Evolutionary conservation across 1,140 invertebrate species (phyloP).

Genomic region (Hirudo medicinalis): DNA sequence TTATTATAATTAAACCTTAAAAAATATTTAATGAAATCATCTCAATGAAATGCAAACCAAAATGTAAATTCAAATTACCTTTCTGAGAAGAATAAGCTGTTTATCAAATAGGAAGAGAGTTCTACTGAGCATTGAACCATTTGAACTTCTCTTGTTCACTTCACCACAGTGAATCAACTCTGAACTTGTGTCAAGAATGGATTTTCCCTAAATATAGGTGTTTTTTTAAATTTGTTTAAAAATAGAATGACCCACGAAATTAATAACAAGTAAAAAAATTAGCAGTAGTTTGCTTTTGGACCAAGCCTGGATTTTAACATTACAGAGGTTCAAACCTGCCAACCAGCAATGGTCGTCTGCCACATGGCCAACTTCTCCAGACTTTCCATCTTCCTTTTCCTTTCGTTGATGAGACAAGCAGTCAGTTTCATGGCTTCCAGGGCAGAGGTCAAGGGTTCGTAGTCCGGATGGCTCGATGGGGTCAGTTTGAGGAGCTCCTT

Average conservation of each 20-base stretch:
- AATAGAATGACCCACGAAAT: neutral
- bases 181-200: slow-evolving; percentile 63
- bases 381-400: slow-evolving; percentile 66
- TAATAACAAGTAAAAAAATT: neutral
- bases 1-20: no score
- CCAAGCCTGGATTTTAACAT: neutral
- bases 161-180: slow-evolving; percentile 70
- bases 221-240: neutral
- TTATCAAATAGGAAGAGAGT: slow-evolving; percentile 73
- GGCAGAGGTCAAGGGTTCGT: slow-evolving; percentile 53
- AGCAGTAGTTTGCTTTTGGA: neutral
- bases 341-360: slow-evolving; percentile 63
- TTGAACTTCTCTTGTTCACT: slow-evolving; percentile 57
- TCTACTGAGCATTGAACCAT: slow-evolving; percentile 66
- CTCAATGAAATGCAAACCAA: neutral
- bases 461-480: slow-evolving; percentile 56
- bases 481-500: slow-evolving; percentile 53
- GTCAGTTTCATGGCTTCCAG: slow-evolving; percentile 59
- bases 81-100: slow-evolving; percentile 72
- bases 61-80: slow-evolving; percentile 38
- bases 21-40: no score
- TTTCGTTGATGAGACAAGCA: slow-evolving; percentile 62
- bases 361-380: slow-evolving; percentile 65
- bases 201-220: slow-evolving; percentile 48
- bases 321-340: slow-evolving; percentile 48